A percentile compares a stretch with the other conserved stretches of the same genome.
These are phyloP conservation scores for Zaprionus lineosus DNA, from an alignment of 2,888 invertebrate genomes.

Conservation along the genomic window DNA sequence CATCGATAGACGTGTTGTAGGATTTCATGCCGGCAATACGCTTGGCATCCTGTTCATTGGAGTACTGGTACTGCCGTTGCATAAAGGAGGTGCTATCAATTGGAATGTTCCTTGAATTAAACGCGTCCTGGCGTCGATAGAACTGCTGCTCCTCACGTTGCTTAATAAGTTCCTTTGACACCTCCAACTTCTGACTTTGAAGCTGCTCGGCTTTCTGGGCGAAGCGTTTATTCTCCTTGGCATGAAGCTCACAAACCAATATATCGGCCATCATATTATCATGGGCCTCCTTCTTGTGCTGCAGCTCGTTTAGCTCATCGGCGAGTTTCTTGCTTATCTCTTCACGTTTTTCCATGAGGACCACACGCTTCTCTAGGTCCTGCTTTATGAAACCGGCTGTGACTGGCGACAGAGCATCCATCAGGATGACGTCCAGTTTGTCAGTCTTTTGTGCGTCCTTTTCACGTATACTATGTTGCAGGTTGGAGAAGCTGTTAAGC, in stretches of 20 bases:
- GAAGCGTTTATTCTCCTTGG: slow-evolving; percentile 37
- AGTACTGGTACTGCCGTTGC: slow-evolving; percentile 48
- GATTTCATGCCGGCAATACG: slow-evolving; percentile 4
- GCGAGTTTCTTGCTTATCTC: slow-evolving; percentile 27
- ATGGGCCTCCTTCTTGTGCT: slow-evolving; percentile 37
- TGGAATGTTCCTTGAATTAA: not conserved
- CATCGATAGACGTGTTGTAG: slow-evolving; percentile 19
- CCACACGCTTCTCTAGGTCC: slow-evolving; percentile 10
- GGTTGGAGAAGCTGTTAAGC: slow-evolving; percentile 26
- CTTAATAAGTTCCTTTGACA: slow-evolving; percentile 48
- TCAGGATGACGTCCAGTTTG: slow-evolving; percentile 40
- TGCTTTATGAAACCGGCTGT: slow-evolving; percentile 19
- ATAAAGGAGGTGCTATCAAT: slow-evolving; percentile 54
- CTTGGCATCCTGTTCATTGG: not conserved
- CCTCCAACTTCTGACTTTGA: slow-evolving; percentile 29
- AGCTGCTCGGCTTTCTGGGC: slow-evolving; percentile 16
- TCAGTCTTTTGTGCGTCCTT: not conserved
- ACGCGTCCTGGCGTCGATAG: slow-evolving; percentile 25
- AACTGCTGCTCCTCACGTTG: slow-evolving; percentile 45
- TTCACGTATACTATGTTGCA: slow-evolving; percentile 12
- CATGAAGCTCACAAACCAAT: slow-evolving; percentile 44
- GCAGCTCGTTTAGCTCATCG: slow-evolving; percentile 34
- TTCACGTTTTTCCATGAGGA: slow-evolving; percentile 33
- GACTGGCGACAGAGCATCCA: slow-evolving; percentile 47
- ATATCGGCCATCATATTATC: slow-evolving; percentile 53